These are phyloP conservation scores for Orthosia cruda DNA, from an alignment of 2,888 invertebrate species.

Conservation along the genomic window DNA sequence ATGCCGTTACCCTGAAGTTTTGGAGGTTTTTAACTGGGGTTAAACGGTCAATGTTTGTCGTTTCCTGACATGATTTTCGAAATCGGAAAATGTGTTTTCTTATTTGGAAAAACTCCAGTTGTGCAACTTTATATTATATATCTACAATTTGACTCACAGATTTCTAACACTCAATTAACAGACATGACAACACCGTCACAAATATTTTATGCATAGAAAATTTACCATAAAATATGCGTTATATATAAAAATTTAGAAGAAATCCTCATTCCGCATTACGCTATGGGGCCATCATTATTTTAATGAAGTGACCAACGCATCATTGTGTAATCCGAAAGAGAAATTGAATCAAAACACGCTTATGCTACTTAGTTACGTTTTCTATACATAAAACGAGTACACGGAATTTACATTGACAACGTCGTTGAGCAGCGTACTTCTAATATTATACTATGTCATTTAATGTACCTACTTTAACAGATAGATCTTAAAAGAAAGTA, in stretches of 20 bases:
- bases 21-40: conserved; percentile 27
- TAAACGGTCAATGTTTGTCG: background rate
- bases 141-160: background rate
- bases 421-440: conserved; percentile 38
- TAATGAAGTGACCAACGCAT: conserved; percentile 49
- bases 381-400: conserved; percentile 41
- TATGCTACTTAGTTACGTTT: conserved; percentile 50
- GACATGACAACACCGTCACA: conserved; percentile 10
- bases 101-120: background rate
- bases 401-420: conserved; percentile 55
- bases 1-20: conserved; percentile 47
- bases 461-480: background rate
- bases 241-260: conserved; percentile 21
- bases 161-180: background rate
- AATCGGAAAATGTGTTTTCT: background rate
- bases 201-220: conserved; percentile 17
- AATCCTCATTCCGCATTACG: conserved; percentile 19
- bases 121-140: too few relatives aligned
- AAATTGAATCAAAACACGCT: conserved; percentile 60
- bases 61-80: background rate
- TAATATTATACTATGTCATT: conserved; percentile 41
- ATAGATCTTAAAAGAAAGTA: background rate
- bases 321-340: conserved; percentile 66
- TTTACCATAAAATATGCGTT: conserved; percentile 11
- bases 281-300: conserved; percentile 37